Conservation (phyloP, 2,797 vertebrate genomes). For the Pseudochirops cupreus region DNA sequence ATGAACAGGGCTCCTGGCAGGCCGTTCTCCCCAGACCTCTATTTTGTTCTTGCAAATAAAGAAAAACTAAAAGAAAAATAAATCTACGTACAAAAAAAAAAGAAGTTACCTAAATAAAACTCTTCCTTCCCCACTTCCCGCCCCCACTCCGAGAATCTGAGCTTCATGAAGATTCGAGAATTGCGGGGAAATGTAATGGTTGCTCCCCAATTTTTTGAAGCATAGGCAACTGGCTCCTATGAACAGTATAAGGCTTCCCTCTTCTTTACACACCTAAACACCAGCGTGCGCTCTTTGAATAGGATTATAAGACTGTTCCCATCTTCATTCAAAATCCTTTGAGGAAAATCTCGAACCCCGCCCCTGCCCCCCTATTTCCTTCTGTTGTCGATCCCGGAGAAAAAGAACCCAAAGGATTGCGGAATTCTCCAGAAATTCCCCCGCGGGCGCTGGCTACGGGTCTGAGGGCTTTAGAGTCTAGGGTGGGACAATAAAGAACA, state of each 20-base stretch:
- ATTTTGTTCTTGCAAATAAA: not conserved
- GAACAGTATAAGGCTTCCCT: not conserved
- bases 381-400: not conserved
- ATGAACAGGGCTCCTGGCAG: not conserved
- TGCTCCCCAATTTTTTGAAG: not conserved
- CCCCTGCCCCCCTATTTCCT: not conserved
- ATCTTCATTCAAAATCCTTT: not conserved
- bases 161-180: not conserved
- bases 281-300: not conserved
- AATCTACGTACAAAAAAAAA: not conserved
- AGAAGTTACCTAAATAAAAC: not conserved
- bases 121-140: no score
- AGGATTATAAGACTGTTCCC: not conserved
- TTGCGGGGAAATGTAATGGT: not conserved
- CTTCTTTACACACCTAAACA: not conserved
- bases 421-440: not conserved
- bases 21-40: not conserved
- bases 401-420: not conserved
- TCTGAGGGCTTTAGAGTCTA: not conserved
- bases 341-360: not conserved
- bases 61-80: not conserved
- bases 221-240: not conserved
- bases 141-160: not conserved
- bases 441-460: not conserved
- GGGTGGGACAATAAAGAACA: not conserved